These are phyloP conservation scores for Spatulosminthurus flaviceps DNA, from an alignment of 2,888 invertebrate species.

Conservation along the genomic window DNA sequence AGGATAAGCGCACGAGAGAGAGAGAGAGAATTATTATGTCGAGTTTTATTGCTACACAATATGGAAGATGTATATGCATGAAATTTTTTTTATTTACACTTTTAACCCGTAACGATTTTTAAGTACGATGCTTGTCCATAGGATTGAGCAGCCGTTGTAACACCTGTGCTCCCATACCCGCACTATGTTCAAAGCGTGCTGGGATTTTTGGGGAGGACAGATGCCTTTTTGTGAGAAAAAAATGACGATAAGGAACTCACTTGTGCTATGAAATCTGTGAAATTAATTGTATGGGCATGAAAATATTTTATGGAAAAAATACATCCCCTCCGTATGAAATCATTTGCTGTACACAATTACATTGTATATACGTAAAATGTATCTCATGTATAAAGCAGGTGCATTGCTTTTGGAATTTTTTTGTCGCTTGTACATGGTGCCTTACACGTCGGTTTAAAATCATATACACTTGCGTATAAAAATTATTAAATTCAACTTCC, in stretches of 20 bases:
- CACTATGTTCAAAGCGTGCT: background rate
- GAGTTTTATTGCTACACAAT: conserved; percentile 18
- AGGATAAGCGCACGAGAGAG: conserved; percentile 21
- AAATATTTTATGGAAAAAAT: background rate
- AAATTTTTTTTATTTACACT: conserved; percentile 5
- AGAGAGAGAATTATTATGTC: conserved; percentile 30
- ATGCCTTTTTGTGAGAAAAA: conserved; percentile 13
- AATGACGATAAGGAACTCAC: background rate
- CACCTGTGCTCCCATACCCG: conserved; percentile 22
- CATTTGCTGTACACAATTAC: no score
- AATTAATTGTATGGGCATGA: conserved; percentile 18
- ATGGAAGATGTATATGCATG: conserved; percentile 8
- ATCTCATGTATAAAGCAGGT: background rate
- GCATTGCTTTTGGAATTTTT: background rate
- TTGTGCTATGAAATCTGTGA: background rate
- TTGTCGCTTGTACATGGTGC: background rate
- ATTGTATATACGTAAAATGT: no score
- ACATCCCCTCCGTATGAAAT: no score
- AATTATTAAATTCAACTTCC: no score
- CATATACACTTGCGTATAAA: no score
- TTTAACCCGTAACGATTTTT: conserved; percentile 14
- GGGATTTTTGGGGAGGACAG: conserved; percentile 27
- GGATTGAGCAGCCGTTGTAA: background rate
- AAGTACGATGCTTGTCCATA: background rate
- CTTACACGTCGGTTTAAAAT: background rate